Conservation (phyloP, 2,888 invertebrate species). For the Metacarcinus magister region DNA sequence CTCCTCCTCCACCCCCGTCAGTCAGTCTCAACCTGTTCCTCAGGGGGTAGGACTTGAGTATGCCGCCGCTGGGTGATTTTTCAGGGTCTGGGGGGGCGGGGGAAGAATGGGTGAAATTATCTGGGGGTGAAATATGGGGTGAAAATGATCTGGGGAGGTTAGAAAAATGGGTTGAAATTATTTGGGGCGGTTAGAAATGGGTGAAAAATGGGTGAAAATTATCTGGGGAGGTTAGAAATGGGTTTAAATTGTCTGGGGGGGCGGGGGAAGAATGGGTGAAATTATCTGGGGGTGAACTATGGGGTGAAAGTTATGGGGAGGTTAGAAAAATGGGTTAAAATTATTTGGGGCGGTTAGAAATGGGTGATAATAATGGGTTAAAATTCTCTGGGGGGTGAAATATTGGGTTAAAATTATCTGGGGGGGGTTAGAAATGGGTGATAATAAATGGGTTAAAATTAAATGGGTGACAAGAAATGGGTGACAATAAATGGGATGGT, state of each 20-base stretch:
- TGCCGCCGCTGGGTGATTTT: slow-evolving; percentile 78
- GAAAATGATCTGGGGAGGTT: not conserved
- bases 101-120: too few species aligned
- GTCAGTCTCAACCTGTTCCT: slow-evolving; percentile 78
- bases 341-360: too few species aligned
- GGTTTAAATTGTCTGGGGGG: too few species aligned
- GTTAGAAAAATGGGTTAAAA: not conserved
- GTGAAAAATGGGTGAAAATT: not conserved
- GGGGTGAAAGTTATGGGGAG: slow-evolving; percentile 72
- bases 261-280: too few species aligned
- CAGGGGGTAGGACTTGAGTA: slow-evolving; percentile 82
- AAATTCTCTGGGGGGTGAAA: too few species aligned
- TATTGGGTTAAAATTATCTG: too few species aligned
- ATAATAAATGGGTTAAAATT: not conserved
- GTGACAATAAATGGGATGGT: not conserved
- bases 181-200: not conserved
- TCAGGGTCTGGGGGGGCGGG: slow-evolving; percentile 73
- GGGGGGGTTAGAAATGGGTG: not conserved
- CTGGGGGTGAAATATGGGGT: not conserved
- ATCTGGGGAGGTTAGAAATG: not conserved
- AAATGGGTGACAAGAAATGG: not conserved
- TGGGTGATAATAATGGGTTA: not conserved
- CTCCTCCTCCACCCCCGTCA: slow-evolving; percentile 74
- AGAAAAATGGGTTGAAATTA: not conserved
- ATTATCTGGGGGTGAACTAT: too few species aligned